Conservation (phyloP, 2,797 vertebrate genomes). For the Aphelocoma californica region DNA sequence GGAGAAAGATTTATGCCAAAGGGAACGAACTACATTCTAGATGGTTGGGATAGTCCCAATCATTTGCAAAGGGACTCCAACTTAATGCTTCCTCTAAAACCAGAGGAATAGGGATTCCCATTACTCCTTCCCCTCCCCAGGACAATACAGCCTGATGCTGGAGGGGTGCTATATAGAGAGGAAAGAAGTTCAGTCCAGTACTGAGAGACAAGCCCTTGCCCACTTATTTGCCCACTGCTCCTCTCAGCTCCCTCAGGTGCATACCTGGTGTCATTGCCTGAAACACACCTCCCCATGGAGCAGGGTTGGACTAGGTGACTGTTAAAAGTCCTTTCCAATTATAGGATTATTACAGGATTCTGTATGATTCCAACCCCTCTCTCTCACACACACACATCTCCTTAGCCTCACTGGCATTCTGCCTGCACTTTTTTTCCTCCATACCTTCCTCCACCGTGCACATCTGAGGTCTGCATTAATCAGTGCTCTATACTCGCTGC, state of each 20-base stretch:
- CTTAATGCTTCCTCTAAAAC: not conserved
- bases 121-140: not conserved
- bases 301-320: not conserved
- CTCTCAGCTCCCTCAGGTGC: not conserved
- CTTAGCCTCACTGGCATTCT: not conserved
- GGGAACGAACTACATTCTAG: not conserved
- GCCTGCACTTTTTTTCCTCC: not conserved
- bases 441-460: rapidly evolving
- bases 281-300: not conserved
- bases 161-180: not conserved
- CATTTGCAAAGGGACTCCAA: not conserved
- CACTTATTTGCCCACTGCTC: not conserved
- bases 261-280: rapidly evolving
- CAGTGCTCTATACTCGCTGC: rapidly evolving
- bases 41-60: not conserved
- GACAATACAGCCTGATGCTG: not conserved
- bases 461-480: not conserved
- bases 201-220: not conserved
- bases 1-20: not conserved
- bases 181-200: not conserved
- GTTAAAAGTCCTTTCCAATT: not conserved
- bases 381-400: not conserved
- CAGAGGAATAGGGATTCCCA: not conserved
- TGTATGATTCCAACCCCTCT: no score
- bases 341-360: not conserved